Evolutionary conservation across 2,888 invertebrate species (phyloP).

Genomic region (Sepiola atlantica): DNA sequence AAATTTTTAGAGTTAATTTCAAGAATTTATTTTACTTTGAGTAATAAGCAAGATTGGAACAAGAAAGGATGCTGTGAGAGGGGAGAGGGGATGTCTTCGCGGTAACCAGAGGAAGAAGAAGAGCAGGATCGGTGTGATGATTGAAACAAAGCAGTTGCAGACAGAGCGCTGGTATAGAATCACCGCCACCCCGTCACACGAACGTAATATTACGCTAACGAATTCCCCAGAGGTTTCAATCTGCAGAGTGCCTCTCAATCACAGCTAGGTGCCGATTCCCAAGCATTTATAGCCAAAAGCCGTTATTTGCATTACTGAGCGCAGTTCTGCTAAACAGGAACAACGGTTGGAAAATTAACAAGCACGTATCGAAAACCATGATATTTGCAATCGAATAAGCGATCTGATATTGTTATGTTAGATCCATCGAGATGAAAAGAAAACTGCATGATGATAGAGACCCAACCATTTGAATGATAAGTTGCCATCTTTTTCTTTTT

Average conservation of each 20-base stretch:
- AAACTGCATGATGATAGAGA: not conserved
- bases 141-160: not conserved
- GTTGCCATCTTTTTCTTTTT: not conserved
- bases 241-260: conserved; percentile 20
- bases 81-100: not conserved
- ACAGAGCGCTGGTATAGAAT: not conserved
- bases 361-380: not conserved
- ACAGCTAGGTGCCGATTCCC: not conserved
- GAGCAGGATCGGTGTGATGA: not conserved
- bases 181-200: not conserved
- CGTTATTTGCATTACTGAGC: not conserved
- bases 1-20: not conserved
- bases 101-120: not conserved
- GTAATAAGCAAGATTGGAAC: not conserved
- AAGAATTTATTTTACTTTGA: not conserved
- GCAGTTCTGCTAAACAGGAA: not conserved
- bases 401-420: too few species aligned
- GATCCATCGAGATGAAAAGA: not conserved
- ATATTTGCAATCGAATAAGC: not conserved
- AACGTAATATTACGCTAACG: not conserved
- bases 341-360: not conserved
- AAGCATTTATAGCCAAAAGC: conserved; percentile 32
- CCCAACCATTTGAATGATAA: not conserved
- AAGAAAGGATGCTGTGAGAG: not conserved
- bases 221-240: not conserved